A percentile compares a stretch with the other conserved stretches of the same genome.
Evolutionary conservation across 2,797 vertebrate species (phyloP).

Genomic region (Apodemus agrarius): DNA sequence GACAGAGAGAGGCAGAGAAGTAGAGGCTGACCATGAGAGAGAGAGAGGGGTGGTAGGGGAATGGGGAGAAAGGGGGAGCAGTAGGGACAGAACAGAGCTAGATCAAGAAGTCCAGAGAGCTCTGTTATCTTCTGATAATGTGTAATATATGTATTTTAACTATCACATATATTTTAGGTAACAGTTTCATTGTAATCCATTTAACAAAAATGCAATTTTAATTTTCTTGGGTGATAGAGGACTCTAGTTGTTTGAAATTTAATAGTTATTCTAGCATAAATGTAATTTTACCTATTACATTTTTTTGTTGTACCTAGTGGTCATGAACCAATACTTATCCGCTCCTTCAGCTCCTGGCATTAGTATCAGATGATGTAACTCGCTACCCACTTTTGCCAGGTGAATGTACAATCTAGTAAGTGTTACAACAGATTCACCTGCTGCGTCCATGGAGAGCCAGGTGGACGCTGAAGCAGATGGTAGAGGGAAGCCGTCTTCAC

Average conservation of each 20-base stretch:
- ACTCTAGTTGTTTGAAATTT: slow-evolving; percentile 32
- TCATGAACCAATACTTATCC: slow-evolving; percentile 18
- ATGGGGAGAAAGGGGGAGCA: no score
- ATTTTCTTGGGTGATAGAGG: slow-evolving; percentile 21
- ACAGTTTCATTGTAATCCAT: slow-evolving; percentile 36
- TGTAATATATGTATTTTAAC: slow-evolving; percentile 7
- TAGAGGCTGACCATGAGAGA: no score
- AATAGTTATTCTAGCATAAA: slow-evolving; percentile 10
- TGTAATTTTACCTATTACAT: slow-evolving; percentile 30
- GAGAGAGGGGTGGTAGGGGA: no score
- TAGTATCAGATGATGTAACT: neutral
- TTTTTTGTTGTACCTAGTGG: slow-evolving; percentile 24
- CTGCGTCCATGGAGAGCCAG: neutral
- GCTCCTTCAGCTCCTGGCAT: neutral
- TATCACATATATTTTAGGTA: slow-evolving; percentile 28
- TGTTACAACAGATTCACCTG: slow-evolving; percentile 11
- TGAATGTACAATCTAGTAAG: neutral
- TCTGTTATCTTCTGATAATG: neutral
- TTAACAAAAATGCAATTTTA: slow-evolving; percentile 50
- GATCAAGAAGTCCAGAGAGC: no score
- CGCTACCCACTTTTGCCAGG: neutral
- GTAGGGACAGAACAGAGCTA: no score
- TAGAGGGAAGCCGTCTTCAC: neutral
- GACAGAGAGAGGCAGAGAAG: no score
- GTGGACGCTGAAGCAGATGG: slow-evolving; percentile 2